These are phyloP conservation scores for Stichopus chloronotus DNA, from an alignment of 35 echinoderm and acorn worm species.

Conservation along the genomic window DNA sequence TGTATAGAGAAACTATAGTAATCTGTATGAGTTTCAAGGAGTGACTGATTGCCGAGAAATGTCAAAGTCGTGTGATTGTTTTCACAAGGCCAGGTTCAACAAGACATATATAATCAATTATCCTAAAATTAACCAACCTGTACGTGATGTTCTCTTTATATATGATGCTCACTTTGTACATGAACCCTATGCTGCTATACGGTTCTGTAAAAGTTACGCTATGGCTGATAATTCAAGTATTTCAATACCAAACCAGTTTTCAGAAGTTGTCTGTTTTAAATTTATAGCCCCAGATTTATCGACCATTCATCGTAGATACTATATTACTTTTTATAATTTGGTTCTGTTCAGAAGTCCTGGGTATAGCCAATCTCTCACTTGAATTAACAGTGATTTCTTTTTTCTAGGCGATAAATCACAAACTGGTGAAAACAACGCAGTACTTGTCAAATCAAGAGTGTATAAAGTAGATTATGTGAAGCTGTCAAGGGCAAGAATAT, in stretches of 20 bases:
- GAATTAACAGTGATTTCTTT: conserved; percentile 12
- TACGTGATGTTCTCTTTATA: no score
- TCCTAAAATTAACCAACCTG: no score
- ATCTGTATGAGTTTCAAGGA: no score
- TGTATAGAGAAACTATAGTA: no score
- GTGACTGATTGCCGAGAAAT: no score
- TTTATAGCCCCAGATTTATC: background rate
- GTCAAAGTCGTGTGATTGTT: no score
- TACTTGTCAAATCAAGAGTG: conserved; percentile 21
- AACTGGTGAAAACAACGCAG: background rate
- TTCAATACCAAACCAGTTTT: background rate
- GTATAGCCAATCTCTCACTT: background rate
- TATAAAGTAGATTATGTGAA: conserved; percentile 1
- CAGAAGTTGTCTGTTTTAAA: background rate
- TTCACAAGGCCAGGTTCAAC: no score
- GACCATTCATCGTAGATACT: conserved; percentile 4
- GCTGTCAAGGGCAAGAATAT: conserved; percentile 14
- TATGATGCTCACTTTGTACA: no score
- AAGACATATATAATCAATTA: no score
- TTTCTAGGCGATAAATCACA: background rate
- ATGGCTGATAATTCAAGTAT: no score
- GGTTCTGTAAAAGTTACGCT: no score
- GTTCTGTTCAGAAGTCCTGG: background rate
- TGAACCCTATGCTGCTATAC: no score
- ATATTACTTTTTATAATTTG: background rate